These are phyloP conservation scores for Galerucella pusilla DNA, from an alignment of 2,888 invertebrate genomes.

Conservation along the genomic window DNA sequence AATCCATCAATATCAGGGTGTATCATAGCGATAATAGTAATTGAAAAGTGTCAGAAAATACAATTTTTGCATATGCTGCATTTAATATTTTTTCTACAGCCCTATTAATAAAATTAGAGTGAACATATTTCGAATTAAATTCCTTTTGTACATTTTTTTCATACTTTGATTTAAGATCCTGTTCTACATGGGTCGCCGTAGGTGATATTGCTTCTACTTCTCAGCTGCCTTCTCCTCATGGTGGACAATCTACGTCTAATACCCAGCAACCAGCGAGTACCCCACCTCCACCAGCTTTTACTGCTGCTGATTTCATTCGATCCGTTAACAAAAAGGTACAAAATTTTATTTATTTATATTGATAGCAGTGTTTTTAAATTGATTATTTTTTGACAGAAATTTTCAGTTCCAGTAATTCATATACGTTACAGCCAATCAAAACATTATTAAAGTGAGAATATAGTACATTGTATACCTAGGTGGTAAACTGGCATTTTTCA, in stretches of 20 bases:
- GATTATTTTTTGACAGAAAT: too few species aligned
- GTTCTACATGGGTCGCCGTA: constrained; percentile 89
- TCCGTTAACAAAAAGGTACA: constrained; percentile 85
- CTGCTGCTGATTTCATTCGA: constrained; percentile 75
- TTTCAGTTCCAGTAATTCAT: too few species aligned
- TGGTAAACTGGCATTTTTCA: too few species aligned
- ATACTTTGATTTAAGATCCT: constrained; percentile 70
- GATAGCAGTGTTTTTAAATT: not conserved
- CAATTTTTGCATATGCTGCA: too few species aligned
- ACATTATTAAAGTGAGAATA: too few species aligned
- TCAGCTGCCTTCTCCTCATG: constrained; percentile 85
- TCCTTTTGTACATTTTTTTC: not conserved
- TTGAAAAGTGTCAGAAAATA: too few species aligned
- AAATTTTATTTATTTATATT: not conserved
- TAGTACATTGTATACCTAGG: too few species aligned
- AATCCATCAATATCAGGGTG: too few species aligned
- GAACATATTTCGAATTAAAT: not conserved
- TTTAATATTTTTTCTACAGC: too few species aligned
- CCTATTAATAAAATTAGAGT: not conserved
- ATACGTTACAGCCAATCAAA: too few species aligned
- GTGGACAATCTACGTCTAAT: constrained; percentile 65
- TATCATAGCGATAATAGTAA: too few species aligned
- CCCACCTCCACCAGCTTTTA: constrained; percentile 69
- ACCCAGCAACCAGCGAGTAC: constrained; percentile 55
- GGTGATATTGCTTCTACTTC: constrained; percentile 81